A percentile compares a stretch with the other conserved stretches of the same genome.
Evolutionary conservation across 2,797 vertebrate species (phyloP).

Genomic region (Molothrus ater): DNA sequence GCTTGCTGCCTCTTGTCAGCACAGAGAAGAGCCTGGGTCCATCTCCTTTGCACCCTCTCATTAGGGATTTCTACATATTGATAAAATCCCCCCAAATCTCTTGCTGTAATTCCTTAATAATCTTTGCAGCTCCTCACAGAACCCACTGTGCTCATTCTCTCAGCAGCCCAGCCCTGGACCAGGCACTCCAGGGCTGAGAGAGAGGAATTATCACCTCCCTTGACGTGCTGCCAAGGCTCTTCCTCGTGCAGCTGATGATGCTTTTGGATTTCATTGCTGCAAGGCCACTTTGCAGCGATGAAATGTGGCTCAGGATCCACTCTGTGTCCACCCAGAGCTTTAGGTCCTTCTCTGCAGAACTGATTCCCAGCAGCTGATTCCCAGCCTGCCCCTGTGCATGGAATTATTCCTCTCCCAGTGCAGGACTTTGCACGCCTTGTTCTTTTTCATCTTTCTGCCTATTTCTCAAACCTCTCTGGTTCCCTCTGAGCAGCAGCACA

Average conservation of each 20-base stretch:
- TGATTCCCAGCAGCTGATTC: background rate
- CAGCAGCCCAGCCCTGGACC: background rate
- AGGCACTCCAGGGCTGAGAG: background rate
- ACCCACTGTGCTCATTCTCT: background rate
- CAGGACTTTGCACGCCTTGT: background rate
- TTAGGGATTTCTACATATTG: background rate
- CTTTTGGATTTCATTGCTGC: background rate
- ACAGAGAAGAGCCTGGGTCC: background rate
- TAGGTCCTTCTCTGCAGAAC: background rate
- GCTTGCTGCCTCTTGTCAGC: background rate
- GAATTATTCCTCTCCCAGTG: background rate
- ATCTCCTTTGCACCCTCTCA: background rate
- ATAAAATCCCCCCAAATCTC: background rate
- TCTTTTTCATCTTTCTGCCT: background rate
- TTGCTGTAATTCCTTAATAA: background rate
- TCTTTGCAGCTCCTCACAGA: background rate
- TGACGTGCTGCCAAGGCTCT: background rate
- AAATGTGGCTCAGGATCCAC: background rate
- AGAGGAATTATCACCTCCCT: background rate
- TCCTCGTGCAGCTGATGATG: background rate
- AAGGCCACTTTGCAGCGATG: background rate
- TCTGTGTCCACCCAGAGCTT: background rate
- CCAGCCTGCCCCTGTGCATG: background rate
- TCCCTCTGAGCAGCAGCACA: background rate
- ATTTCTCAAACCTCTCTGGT: background rate